Evolutionary conservation across 2,888 invertebrate species (phyloP).

Genomic region (Chymomyza procnemis): DNA sequence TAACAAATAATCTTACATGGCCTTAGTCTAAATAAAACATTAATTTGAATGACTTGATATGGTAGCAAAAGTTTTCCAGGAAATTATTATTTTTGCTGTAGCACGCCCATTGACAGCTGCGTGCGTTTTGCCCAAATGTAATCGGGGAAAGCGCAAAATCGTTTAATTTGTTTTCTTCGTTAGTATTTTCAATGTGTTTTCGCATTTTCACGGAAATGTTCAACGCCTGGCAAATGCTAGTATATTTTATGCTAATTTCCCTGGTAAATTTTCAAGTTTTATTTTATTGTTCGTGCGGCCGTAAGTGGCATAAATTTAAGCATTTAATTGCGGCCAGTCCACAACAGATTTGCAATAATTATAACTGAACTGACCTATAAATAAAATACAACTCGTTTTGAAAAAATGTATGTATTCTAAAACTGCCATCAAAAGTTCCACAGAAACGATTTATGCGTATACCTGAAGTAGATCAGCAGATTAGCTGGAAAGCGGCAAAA

Average conservation of each 20-base stretch:
- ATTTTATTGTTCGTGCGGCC: slow-evolving; percentile 1
- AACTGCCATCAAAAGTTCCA: neutral
- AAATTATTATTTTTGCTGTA: slow-evolving; percentile 54
- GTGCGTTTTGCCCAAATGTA: slow-evolving; percentile 20
- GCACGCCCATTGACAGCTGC: slow-evolving; percentile 50
- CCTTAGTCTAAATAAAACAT: slow-evolving; percentile 38
- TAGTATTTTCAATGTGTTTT: neutral
- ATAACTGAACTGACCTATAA: neutral
- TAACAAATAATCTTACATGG: slow-evolving; percentile 39
- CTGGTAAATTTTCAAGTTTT: slow-evolving; percentile 16
- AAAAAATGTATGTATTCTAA: neutral
- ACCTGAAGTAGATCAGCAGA: neutral
- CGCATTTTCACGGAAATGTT: slow-evolving; percentile 13
- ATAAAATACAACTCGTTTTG: neutral
- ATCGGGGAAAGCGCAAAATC: slow-evolving; percentile 9
- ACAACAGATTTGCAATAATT: neutral
- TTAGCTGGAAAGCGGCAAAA: neutral
- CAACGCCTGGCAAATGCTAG: slow-evolving; percentile 42
- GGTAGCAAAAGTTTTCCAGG: slow-evolving; percentile 59
- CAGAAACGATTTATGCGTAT: neutral
- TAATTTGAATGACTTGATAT: slow-evolving; percentile 23
- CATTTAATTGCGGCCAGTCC: neutral
- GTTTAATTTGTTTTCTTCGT: slow-evolving; percentile 13
- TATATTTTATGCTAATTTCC: slow-evolving; percentile 40
- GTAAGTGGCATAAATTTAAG: neutral